Base-by-base conservation (phyloP, 2,888 invertebrate species). In the Magallana nippona region DNA sequence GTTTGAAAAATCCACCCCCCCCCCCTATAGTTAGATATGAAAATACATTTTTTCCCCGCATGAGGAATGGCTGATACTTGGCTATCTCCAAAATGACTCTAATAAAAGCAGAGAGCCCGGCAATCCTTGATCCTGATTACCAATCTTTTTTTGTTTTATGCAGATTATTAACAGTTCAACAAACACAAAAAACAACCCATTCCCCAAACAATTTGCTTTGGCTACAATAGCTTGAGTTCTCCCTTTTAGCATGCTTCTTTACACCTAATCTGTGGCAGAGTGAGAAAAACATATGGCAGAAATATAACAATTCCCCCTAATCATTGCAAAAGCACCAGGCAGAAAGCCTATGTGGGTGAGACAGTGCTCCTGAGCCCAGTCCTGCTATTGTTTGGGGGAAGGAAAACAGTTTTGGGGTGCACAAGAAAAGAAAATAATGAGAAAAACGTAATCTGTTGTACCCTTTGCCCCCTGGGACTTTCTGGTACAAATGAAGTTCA, bases 361-460 rank as follows among this genome's bases (percentile, higher is more conserved):
- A 71, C 71, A 27, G 71, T 71, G 22, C 71, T 71, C 8, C 27
- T 13, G 15, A 22, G 32, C 27, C 71, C 71, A 32, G 71, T 71
- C 71, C 71, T 71, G 15, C 15, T 71, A 71, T 71, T 71, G 71
- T 71, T 71, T 32, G 2, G 71, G 71, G 71, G 71, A 19, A 71
- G 71, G 32, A 71, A 71, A 71, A 71, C 71, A 71, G 71, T 71
- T 71, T 71, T 71, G 71, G 71, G 71, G 71, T 71, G 71, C 71
- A 71, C 71, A 71, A 71, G 71, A 71, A 71, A 71, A 71, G 71
- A 71, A 71, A 71, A 71, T 71, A 71, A 71, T 71, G 71, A 71
- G 71, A 32, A 32, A 71, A 71, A 32, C 71, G 15, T 71, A 71
- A 71, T 22, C 27, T 27, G 22, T 71, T 71, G 71, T 71, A 71